A percentile compares a stretch with the other conserved stretches of the same genome.
Evolutionary conservation across 2,797 vertebrate species (phyloP).

Genomic region (Petrocephalus schoutedeni): DNA sequence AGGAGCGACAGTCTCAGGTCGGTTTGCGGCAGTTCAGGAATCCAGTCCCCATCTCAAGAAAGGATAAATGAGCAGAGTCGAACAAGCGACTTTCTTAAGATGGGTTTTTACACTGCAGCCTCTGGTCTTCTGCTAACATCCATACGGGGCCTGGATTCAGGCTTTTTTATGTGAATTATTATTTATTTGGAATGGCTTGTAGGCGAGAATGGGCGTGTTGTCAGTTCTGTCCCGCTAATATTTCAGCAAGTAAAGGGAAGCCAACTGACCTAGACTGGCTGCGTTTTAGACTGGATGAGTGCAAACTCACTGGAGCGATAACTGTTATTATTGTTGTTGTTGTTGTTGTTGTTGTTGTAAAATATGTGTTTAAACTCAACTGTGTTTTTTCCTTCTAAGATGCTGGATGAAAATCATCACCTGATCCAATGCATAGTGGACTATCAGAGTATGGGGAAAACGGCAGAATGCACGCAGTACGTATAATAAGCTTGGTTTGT

Average conservation of each 20-base stretch:
- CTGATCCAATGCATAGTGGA: conserved; percentile 97
- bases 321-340: background rate
- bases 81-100: background rate
- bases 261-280: conserved; percentile 27
- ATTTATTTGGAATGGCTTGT: background rate
- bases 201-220: background rate
- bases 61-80: background rate
- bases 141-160: background rate
- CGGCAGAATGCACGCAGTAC: conserved; percentile 90
- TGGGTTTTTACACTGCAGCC: background rate
- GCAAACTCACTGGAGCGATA: background rate
- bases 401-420: conserved; percentile 95
- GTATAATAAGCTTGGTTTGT: conserved; percentile 43
- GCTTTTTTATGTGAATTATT: background rate
- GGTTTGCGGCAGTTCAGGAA: conserved; percentile 10
- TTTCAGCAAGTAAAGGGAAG: background rate
- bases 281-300: background rate
- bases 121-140: background rate
- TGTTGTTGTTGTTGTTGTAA: background rate
- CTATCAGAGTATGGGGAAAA: conserved; percentile 95
- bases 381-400: conserved; percentile 58
- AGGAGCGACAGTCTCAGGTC: background rate
- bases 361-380: background rate
- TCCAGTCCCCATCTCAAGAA: conserved; percentile 12
- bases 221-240: background rate